Percentiles rank a stretch among this genome's conserved stretches.
These are phyloP conservation scores for Polypterus bichir DNA, from an alignment of 2,113 vertebrate genomes.

Conservation along the genomic window DNA sequence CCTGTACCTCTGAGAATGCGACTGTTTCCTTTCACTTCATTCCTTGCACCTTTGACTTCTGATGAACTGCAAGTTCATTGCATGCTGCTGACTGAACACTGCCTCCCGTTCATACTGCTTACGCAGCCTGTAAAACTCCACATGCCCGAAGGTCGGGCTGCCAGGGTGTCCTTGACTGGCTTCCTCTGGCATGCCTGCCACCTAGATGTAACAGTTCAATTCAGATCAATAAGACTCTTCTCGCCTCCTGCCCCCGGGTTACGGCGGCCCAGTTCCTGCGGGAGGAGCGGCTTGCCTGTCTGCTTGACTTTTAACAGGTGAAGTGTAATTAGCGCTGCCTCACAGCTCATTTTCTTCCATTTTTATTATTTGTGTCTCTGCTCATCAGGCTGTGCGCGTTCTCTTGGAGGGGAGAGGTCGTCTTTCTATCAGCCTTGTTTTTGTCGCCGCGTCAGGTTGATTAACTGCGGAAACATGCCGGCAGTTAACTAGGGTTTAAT, in stretches of 20 bases:
- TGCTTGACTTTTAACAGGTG: constrained; percentile 36
- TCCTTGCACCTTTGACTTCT: too few relatives aligned
- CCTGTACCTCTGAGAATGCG: too few relatives aligned
- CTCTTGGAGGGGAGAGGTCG: background rate
- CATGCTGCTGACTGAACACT: too few relatives aligned
- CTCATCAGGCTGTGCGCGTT: constrained; percentile 8
- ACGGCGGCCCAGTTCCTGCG: background rate
- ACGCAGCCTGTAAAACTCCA: too few relatives aligned
- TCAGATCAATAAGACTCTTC: background rate
- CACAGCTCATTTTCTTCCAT: constrained; percentile 23
- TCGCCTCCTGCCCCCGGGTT: background rate
- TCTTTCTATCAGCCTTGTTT: constrained; percentile 9
- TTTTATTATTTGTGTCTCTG: background rate
- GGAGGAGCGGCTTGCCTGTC: constrained; percentile 9
- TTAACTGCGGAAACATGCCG: background rate
- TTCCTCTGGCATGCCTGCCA: background rate
- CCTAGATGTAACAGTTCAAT: constrained; percentile 1
- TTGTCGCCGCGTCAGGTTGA: constrained; percentile 1
- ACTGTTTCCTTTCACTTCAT: too few relatives aligned
- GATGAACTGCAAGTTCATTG: too few relatives aligned
- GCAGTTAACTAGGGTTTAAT: constrained; percentile 7
- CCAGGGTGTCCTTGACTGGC: background rate
- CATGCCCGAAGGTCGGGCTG: too few relatives aligned
- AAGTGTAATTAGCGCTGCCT: constrained; percentile 42
- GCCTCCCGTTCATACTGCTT: too few relatives aligned